phyloP scores from a whole-genome alignment of 2,113 vertebrate species.

The Pluvianellus socialis region DNA sequence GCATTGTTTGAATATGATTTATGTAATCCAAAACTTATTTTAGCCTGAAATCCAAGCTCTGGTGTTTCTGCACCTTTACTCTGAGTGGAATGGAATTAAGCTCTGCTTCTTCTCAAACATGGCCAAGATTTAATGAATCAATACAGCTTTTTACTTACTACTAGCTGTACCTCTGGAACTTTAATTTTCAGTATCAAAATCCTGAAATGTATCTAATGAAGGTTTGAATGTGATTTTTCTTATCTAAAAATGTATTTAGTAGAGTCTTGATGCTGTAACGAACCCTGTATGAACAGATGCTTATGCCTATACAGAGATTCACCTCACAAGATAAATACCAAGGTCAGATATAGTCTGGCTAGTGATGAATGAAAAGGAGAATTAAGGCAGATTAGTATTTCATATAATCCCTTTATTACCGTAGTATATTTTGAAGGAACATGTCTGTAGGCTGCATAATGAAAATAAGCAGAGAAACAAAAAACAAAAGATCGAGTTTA shows the following conservation, averaged over 20 bases:
- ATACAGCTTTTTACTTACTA: not conserved
- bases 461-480: not conserved
- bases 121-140: not conserved
- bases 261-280: not conserved
- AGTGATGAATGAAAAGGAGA: not conserved
- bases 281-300: not conserved
- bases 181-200: not conserved
- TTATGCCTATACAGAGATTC: not conserved
- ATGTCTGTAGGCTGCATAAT: not conserved
- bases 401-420: not conserved
- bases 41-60: not conserved
- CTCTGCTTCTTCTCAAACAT: not conserved
- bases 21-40: not conserved
- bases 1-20: not conserved
- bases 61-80: not conserved
- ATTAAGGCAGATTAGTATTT: not conserved
- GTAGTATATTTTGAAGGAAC: not conserved
- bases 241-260: not conserved
- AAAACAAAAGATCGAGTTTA: not conserved
- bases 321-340: not conserved
- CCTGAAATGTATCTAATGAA: not conserved
- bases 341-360: not conserved
- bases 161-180: not conserved
- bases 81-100: not conserved
- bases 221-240: not conserved